phyloP scores from a whole-genome alignment of 2,888 invertebrate species.

The Pyralis farinalis region DNA sequence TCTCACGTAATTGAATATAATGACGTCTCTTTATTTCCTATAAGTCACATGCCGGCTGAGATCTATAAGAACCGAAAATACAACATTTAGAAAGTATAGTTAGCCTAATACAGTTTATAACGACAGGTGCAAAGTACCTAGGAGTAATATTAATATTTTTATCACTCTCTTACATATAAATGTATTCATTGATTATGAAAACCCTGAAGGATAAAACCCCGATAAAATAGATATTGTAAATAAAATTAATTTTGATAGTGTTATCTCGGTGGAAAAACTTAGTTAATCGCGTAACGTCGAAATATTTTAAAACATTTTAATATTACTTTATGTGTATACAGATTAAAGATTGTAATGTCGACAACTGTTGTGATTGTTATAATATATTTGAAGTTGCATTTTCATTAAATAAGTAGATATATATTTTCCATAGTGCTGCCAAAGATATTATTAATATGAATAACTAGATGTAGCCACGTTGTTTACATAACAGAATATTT shows the following conservation, averaged over 20 bases:
- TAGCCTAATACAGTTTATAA: slow-evolving; percentile 38
- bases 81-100: background rate
- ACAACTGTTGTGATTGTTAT: slow-evolving; percentile 78
- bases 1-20: too few species aligned
- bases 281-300: slow-evolving; percentile 44
- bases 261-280: slow-evolving; percentile 39
- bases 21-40: too few species aligned
- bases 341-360: slow-evolving; percentile 65
- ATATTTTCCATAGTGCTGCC: slow-evolving; percentile 82
- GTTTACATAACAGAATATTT: slow-evolving; percentile 72
- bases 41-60: too few species aligned
- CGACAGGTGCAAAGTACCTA: slow-evolving; percentile 48
- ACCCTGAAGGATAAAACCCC: slow-evolving; percentile 76
- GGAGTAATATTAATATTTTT: slow-evolving; percentile 46
- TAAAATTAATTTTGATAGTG: slow-evolving; percentile 56
- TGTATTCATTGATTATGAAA: slow-evolving; percentile 44
- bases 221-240: slow-evolving; percentile 60
- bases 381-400: slow-evolving; percentile 74
- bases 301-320: slow-evolving; percentile 50
- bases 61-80: too few species aligned
- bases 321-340: slow-evolving; percentile 54
- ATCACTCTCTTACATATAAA: slow-evolving; percentile 47
- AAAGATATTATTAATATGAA: slow-evolving; percentile 68
- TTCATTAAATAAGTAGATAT: slow-evolving; percentile 71
- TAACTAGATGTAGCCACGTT: slow-evolving; percentile 73